A percentile compares a stretch with the other conserved stretches of the same genome.
Evolutionary conservation across 2,888 invertebrate genomes (phyloP).

Genomic region (Phragmatobia fuliginosa): DNA sequence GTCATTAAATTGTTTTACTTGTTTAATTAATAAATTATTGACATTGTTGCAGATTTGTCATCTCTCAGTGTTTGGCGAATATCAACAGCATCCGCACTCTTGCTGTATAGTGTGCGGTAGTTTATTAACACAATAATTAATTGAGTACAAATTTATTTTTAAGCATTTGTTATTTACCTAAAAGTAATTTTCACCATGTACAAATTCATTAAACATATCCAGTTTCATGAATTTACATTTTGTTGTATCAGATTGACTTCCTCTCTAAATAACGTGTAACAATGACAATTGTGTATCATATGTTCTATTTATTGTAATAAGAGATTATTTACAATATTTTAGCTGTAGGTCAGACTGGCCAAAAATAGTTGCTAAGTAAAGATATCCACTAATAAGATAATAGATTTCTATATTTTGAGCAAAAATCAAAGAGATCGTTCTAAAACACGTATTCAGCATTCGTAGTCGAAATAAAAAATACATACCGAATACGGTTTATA

Average conservation of each 20-base stretch:
- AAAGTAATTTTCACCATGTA: constrained; percentile 64
- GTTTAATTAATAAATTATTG: constrained; percentile 17
- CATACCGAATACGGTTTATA: constrained; percentile 9
- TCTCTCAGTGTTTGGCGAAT: constrained; percentile 64
- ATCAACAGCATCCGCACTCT: constrained; percentile 61
- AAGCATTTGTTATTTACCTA: constrained; percentile 31
- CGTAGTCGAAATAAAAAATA: constrained; percentile 15
- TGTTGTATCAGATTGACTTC: constrained; percentile 30
- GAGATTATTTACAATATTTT: constrained; percentile 48
- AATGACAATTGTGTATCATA: constrained; percentile 26
- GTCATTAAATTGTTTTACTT: neutral
- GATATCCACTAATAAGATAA: constrained; percentile 32
- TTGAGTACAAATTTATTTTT: constrained; percentile 60
- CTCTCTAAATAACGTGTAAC: constrained; percentile 20
- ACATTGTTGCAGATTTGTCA: constrained; percentile 73
- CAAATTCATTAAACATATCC: constrained; percentile 76
- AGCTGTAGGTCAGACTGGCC: constrained; percentile 68
- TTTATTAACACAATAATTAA: constrained; percentile 53
- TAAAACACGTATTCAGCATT: constrained; percentile 3
- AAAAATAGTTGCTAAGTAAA: constrained; percentile 53
- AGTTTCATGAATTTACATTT: constrained; percentile 47
- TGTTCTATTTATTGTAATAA: constrained; percentile 25
- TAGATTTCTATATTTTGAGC: constrained; percentile 29
- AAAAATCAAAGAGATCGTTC: neutral
- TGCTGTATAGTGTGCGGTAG: constrained; percentile 78